Evolutionary conservation across 2,888 invertebrate genomes (phyloP).

Genomic region (Macropis europaea): DNA sequence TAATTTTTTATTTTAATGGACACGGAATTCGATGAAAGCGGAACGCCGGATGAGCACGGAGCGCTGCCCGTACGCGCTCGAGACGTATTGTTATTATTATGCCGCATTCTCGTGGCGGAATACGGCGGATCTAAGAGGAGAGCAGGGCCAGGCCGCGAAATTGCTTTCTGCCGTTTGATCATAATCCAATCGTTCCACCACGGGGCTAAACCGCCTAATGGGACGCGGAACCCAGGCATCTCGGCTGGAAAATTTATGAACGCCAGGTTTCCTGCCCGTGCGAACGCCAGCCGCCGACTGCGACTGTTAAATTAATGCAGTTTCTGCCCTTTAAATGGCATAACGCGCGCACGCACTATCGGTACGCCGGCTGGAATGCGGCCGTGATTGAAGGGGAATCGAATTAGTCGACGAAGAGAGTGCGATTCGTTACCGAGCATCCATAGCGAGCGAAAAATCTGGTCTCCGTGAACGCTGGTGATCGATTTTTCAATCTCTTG

Average conservation of each 20-base stretch:
- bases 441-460: too few species aligned
- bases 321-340: slow-evolving; percentile 50
- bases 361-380: not conserved
- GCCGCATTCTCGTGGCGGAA: slow-evolving; percentile 53
- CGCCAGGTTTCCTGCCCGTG: slow-evolving; percentile 44
- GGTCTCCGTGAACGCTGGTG: too few species aligned
- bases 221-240: slow-evolving; percentile 59
- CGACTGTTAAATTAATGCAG: slow-evolving; percentile 53
- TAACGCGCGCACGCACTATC: slow-evolving; percentile 23
- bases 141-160: slow-evolving; percentile 60
- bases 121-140: slow-evolving; percentile 51
- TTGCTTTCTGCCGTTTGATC: slow-evolving; percentile 68
- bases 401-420: too few species aligned
- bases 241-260: slow-evolving; percentile 64
- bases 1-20: slow-evolving; percentile 6
- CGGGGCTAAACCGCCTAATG: slow-evolving; percentile 62
- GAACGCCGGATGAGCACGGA: not conserved
- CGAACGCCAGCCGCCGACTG: slow-evolving; percentile 49
- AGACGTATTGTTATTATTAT: slow-evolving; percentile 49
- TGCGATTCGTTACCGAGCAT: too few species aligned
- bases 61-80: not conserved
- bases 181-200: slow-evolving; percentile 68
- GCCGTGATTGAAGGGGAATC: slow-evolving; percentile 5
- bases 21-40: slow-evolving; percentile 17
- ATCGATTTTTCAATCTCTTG: too few species aligned